phyloP scores from a whole-genome alignment of 2,888 invertebrate genomes.

The Lepeophtheirus nordmannii region DNA sequence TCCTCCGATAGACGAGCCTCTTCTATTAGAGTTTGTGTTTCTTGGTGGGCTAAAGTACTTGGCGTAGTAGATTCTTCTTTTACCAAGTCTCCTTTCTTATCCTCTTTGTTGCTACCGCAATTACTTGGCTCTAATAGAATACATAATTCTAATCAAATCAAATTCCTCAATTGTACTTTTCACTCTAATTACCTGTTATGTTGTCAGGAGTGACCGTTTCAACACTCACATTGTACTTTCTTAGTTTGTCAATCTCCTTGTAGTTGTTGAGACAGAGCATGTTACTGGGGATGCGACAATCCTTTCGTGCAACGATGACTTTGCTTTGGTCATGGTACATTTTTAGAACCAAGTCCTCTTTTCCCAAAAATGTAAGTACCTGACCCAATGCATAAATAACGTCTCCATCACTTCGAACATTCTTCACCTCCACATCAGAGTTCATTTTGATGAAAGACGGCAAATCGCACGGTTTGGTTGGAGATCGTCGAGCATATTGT shows the following conservation, averaged over 20 bases:
- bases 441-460: constrained; percentile 1
- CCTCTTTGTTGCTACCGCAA: too few species aligned
- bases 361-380: background rate
- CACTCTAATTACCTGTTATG: background rate
- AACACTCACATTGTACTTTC: background rate
- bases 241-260: background rate
- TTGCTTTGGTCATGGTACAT: background rate
- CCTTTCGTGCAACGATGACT: background rate
- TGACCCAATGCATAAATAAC: background rate
- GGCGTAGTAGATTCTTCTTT: too few species aligned
- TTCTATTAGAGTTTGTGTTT: background rate
- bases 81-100: too few species aligned
- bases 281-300: background rate
- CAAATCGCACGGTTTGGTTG: background rate
- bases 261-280: background rate
- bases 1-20: background rate
- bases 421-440: background rate
- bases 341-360: background rate
- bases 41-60: too few species aligned
- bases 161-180: too few species aligned
- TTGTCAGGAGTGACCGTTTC: background rate
- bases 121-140: too few species aligned
- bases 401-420: background rate
- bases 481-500: background rate
- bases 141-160: too few species aligned